Evolutionary conservation across 2,113 vertebrate species (phyloP).

Genomic region (Pycnonotus jocosus): DNA sequence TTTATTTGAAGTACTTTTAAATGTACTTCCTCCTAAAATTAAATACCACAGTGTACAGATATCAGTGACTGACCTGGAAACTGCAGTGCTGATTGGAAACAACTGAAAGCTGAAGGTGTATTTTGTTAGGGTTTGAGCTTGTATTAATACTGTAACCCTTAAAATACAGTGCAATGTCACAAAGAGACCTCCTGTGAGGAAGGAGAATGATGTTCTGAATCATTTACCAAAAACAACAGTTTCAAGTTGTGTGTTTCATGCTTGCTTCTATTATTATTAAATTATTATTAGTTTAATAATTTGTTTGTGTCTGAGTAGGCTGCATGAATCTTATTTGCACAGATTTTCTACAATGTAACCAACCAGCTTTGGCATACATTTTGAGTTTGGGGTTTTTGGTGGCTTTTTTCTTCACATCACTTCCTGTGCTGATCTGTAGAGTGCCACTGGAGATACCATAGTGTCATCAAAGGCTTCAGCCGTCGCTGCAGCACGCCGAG

Average conservation of each 20-base stretch:
- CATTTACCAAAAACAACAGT: background rate
- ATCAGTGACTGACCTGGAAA: background rate
- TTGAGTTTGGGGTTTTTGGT: background rate
- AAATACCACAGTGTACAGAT: background rate
- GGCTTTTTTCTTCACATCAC: background rate
- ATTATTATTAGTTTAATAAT: background rate
- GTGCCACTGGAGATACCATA: slow-evolving; percentile 92
- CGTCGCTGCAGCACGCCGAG: slow-evolving; percentile 70
- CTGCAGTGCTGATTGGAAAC: background rate
- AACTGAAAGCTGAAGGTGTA: background rate
- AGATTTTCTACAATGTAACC: background rate
- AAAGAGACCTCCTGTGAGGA: background rate
- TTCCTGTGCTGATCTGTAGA: slow-evolving; percentile 64
- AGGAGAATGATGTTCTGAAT: background rate
- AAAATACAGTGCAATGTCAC: background rate
- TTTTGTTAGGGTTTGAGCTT: background rate
- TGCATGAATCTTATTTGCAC: background rate
- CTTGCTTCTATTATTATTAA: no score
- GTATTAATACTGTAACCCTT: background rate
- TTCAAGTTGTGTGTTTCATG: background rate
- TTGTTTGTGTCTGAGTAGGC: background rate
- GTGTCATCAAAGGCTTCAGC: slow-evolving; percentile 89
- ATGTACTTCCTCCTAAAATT: background rate
- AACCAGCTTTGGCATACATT: background rate
- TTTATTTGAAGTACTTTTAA: background rate